phyloP scores from a whole-genome alignment of 2,888 invertebrate species.

The Cheilosia soror region DNA sequence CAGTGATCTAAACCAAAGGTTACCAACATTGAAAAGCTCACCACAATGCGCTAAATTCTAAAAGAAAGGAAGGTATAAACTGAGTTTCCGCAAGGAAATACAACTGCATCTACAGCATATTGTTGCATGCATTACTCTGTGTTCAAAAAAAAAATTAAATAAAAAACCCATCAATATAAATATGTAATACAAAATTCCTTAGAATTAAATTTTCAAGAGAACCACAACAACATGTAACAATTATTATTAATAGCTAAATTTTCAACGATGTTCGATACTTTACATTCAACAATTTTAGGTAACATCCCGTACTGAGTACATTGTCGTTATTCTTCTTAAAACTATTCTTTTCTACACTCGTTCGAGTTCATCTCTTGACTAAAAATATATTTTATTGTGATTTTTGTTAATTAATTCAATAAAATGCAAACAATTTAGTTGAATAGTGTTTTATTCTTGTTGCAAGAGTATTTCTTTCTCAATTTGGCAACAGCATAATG shows the following conservation, averaged over 20 bases:
- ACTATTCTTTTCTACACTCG: conserved; percentile 3
- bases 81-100: conserved; percentile 1
- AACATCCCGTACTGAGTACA: not conserved
- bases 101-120: conserved; percentile 52
- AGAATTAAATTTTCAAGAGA: conserved; percentile 11
- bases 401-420: conserved; percentile 25
- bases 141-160: conserved; percentile 47
- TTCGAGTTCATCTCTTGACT: conserved; percentile 52
- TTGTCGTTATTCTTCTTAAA: not conserved
- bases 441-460: conserved; percentile 19
- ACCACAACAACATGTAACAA: conserved; percentile 1
- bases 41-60: conserved; percentile 60
- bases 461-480: conserved; percentile 11
- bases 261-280: conserved; percentile 13
- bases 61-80: conserved; percentile 2
- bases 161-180: conserved; percentile 21
- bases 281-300: not conserved
- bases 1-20: conserved; percentile 42
- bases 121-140: conserved; percentile 60
- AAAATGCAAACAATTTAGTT: conserved; percentile 16
- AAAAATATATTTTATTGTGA: conserved; percentile 47
- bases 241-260: conserved; percentile 8
- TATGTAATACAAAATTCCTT: conserved; percentile 35
- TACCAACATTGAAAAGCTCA: conserved; percentile 57
- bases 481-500: conserved; percentile 25